Percentiles rank a stretch among this genome's conserved stretches.
Conservation (phyloP, 2,888 invertebrate species). For the Patella ulyssiponensis region DNA sequence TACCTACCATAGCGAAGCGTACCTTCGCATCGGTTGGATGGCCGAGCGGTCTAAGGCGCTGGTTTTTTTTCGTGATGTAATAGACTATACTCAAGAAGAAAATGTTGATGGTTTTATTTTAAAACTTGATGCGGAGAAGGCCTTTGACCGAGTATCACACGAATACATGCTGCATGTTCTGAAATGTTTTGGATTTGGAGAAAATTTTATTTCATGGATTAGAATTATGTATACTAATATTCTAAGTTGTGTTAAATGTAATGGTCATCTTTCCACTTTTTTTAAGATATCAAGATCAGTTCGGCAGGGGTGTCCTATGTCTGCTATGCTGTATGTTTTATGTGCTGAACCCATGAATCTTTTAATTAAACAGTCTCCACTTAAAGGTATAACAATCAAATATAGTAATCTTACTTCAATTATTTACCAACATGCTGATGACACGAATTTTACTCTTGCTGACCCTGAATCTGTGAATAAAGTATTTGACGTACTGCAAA, state of each 20-base stretch:
- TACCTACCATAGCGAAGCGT: too few relatives aligned
- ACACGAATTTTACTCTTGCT: too few relatives aligned
- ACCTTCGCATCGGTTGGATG: too few relatives aligned
- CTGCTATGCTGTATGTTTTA: not conserved
- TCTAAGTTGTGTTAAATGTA: slow-evolving; percentile 37
- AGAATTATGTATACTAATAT: slow-evolving; percentile 40
- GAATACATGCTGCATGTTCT: slow-evolving; percentile 40
- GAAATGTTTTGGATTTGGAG: slow-evolving; percentile 41
- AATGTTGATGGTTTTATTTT: slow-evolving; percentile 37
- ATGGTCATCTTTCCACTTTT: slow-evolving; percentile 35
- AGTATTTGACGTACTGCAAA: not conserved
- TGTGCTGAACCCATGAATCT: not conserved
- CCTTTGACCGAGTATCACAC: slow-evolving; percentile 45
- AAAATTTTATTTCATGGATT: slow-evolving; percentile 41
- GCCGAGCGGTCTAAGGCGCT: too few relatives aligned
- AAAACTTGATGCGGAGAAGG: slow-evolving; percentile 47
- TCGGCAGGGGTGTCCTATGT: not conserved
- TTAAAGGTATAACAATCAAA: not conserved
- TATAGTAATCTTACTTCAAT: not conserved
- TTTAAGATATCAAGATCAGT: not conserved
- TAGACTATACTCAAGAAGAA: slow-evolving; percentile 43
- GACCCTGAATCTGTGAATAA: not conserved
- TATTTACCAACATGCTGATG: not conserved
- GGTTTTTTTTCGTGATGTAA: slow-evolving; percentile 37
- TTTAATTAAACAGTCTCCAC: not conserved